Base-by-base conservation (phyloP, 1,140 invertebrate species). In the Phymastichus coffea region DNA sequence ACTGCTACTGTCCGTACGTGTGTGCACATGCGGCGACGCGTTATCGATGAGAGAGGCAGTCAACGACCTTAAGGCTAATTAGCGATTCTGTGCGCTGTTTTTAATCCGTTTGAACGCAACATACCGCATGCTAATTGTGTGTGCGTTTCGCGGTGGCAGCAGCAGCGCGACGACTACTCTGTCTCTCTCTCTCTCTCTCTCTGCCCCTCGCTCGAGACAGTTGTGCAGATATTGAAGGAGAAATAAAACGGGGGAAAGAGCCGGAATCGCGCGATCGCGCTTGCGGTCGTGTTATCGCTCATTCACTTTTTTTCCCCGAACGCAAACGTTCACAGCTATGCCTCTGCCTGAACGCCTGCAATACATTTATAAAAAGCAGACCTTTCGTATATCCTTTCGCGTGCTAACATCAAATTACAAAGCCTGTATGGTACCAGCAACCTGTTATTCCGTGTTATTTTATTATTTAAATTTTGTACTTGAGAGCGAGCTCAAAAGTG, bases 51-150 rank as follows among this genome's bases (percentile, higher is more conserved):
- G 25, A n/a, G n/a, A 44, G 41, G 14, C 46, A 49, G 57, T 52
- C 47, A 59, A 52, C 15, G 57, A 59, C 28, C 47, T 46, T 37
- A 52, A 44, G 37, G 48, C 48, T 59, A 52, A 59, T 59, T 52
- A 59, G 47, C 30, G 40, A 59, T 59, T 52, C 48, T 35, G 38
- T 30, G 26, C 40, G 57, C 28, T 59, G 47, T 59, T 59, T 51
- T 59, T 59, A 51, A 59, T 59, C 47, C 47, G 49, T 59, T 44
- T 25, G 28, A 59, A 20, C 30, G 20, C 47, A 59, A 37, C 30
- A 46, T 10, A 44, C 38, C 25, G 38, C 48, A 58, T 59, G 40
- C 57, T 59, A 59, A 59, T 59, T 52, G 48, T 46, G n/a, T 38
- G 47, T 12, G 22, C 38, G 35, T 15, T 14, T n/a, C n/a, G n/a